Evolutionary conservation across 2,113 vertebrate species (phyloP), one percentile per base, ranked within the genome.

Genomic region (Gymnogyps californianus): DNA sequence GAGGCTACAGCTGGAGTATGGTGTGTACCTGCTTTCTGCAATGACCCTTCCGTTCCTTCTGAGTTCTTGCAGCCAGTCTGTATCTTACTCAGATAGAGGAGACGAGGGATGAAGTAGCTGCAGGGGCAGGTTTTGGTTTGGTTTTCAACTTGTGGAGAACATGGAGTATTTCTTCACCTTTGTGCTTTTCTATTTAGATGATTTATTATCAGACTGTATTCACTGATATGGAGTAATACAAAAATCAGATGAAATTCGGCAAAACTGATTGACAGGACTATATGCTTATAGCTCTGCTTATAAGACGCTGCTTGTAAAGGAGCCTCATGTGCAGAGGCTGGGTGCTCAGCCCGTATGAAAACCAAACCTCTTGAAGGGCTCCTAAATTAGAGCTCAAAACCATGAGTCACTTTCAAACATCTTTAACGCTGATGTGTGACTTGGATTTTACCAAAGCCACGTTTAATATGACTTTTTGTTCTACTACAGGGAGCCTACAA

Each of bases 1-100:
- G 99, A 29, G 99, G 99, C 94, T 99, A 99, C 97, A 99, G 99
- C 97, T 99, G 99, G 99, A 99, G 99, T 95, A 99, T 99, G 99
- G 99, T 99, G 97, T 11, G 98, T 97, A 57, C 57, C 76, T 70
- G 67, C 85, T 65, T 62, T 87, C 66, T 80, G 4, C 64, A 71
- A 3, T 24, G 31, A 59, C 16, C 55, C 16, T 64, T 62, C 25
- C 31, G 0, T 62, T 76, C 49, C 78, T 65, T 44, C 61, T n/a
- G 40, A 51, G 44, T 44, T 46, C 34, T 55, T 65, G 44, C 2
- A 2, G 29, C 22, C 32, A 44, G 19, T 28, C 38, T 7, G 9
- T 32, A 2, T 21, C 5, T 40, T 31, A 42, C 24, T 36, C 7
- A 31, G 17, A 47, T 6, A 75, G 72, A 44, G 22, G 42, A 58